phyloP scores from a whole-genome alignment of 2,113 vertebrate genomes.

The Pterocles burchelli region DNA sequence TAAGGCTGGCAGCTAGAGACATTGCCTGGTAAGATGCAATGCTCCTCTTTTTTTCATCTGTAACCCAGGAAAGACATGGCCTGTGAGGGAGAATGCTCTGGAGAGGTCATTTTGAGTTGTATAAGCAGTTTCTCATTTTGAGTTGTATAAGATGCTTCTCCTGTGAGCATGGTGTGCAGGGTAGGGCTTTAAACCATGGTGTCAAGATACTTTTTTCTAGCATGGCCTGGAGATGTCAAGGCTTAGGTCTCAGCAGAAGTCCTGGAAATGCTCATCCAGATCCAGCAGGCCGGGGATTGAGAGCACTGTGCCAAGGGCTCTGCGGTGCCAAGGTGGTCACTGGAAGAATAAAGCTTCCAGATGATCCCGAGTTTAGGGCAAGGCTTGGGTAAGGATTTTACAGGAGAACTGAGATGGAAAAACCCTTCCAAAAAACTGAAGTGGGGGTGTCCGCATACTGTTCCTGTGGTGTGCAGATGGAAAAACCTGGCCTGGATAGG shows the following conservation, averaged over 20 bases:
- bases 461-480: background rate
- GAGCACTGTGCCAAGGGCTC: rapidly evolving
- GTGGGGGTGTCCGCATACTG: background rate
- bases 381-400: background rate
- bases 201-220: background rate
- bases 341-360: background rate
- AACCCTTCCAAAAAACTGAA: background rate
- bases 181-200: background rate
- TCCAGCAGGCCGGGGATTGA: background rate
- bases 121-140: background rate
- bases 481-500: background rate
- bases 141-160: background rate
- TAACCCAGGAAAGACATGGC: background rate
- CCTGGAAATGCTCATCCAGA: background rate
- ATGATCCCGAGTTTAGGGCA: background rate
- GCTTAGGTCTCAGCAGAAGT: background rate
- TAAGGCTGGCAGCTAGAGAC: background rate
- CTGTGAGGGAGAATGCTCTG: background rate
- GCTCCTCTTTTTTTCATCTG: background rate
- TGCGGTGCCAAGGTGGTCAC: background rate
- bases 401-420: background rate
- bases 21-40: background rate
- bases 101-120: background rate
- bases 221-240: background rate
- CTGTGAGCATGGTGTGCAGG: background rate